Evolutionary conservation across 2,888 invertebrate genomes (phyloP).

Genomic region (Thymelicus acteon): DNA sequence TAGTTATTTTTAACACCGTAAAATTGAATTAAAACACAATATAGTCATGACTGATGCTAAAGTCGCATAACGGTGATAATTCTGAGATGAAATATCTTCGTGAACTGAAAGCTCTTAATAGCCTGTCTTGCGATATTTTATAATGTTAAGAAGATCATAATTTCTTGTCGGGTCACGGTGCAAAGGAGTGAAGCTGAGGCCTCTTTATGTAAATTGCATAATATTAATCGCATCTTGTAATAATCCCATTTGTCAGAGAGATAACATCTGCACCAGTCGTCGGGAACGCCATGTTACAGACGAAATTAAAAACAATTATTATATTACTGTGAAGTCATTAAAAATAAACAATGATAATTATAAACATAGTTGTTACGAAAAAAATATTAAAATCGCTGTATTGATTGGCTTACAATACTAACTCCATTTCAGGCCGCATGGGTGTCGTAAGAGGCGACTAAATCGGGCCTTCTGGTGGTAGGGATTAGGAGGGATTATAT

Average conservation of each 20-base stretch:
- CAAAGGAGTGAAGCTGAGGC: conserved; percentile 51
- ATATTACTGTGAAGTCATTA: conserved; percentile 60
- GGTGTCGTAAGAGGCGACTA: too few relatives aligned
- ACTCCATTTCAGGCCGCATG: too few relatives aligned
- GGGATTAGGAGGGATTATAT: too few relatives aligned
- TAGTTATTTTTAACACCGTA: too few relatives aligned
- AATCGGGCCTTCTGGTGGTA: too few relatives aligned
- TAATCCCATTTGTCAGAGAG: conserved; percentile 73
- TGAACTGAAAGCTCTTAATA: conserved; percentile 32
- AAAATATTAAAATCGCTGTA: too few relatives aligned
- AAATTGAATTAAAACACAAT: too few relatives aligned
- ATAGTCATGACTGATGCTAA: conserved; percentile 17
- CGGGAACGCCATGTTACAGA: conserved; percentile 65
- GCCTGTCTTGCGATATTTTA: conserved; percentile 33
- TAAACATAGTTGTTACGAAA: too few relatives aligned
- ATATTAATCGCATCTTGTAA: conserved; percentile 65
- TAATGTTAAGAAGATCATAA: conserved; percentile 35
- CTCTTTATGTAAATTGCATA: conserved; percentile 65
- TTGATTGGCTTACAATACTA: too few relatives aligned
- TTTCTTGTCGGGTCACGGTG: conserved; percentile 45
- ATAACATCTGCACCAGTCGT: conserved; percentile 64
- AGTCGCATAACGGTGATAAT: conserved; percentile 17
- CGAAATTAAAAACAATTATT: conserved; percentile 79
- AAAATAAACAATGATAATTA: neutral
- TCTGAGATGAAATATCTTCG: conserved; percentile 25